Evolutionary conservation across 2,113 vertebrate species (phyloP).

Genomic region (Eptesicus fuscus): DNA sequence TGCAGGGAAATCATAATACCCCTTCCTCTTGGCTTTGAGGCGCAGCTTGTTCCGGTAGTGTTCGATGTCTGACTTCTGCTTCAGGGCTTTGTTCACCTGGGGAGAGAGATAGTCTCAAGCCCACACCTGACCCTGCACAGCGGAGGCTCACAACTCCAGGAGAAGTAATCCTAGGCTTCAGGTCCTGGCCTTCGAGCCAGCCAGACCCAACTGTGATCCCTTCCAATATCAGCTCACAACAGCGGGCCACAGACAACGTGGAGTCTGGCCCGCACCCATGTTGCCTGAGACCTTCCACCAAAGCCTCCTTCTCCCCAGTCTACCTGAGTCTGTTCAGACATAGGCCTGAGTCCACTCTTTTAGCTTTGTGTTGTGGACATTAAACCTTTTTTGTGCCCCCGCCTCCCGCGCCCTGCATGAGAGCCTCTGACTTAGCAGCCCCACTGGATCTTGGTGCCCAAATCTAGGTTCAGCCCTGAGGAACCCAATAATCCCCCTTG

Average conservation of each 20-base stretch:
- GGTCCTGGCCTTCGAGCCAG: neutral
- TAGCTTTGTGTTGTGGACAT: neutral
- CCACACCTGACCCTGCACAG: neutral
- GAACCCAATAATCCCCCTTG: neutral
- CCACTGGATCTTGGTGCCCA: neutral
- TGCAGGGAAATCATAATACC: slow-evolving; percentile 95
- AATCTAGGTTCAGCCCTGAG: neutral
- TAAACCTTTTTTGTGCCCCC: neutral
- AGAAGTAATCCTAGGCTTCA: neutral
- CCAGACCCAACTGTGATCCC: neutral
- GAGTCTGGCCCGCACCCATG: neutral
- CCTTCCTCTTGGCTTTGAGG: slow-evolving; percentile 97
- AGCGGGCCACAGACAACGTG: neutral
- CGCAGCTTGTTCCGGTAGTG: slow-evolving; percentile 99
- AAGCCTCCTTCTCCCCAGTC: neutral
- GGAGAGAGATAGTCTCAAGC: slow-evolving; percentile 49
- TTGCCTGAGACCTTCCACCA: neutral
- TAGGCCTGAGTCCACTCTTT: neutral
- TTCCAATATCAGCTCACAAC: neutral
- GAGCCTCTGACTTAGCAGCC: neutral
- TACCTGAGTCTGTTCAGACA: neutral
- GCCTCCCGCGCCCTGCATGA: no score
- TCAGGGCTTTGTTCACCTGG: slow-evolving; percentile 96
- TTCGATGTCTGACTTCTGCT: slow-evolving; percentile 98
- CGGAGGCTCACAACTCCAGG: neutral